Base-by-base conservation (phyloP, 1,140 invertebrate species). In the Adelges cooleyi region DNA sequence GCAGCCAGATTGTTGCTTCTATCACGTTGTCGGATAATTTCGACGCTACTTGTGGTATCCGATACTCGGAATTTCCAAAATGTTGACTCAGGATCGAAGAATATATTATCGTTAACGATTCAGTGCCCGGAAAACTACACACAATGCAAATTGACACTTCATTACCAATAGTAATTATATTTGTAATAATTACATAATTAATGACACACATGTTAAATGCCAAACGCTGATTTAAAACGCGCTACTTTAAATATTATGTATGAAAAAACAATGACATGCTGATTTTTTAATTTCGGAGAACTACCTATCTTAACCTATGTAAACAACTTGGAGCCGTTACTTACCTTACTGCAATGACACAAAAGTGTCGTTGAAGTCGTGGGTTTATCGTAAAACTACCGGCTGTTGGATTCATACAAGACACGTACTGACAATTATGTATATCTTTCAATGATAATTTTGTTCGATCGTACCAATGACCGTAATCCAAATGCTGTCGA, bases 331-430 rank as follows among this genome's bases (percentile, higher is more conserved):
- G n/a, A n/a, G n/a, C n/a, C n/a, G n/a, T n/a, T n/a, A n/a, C n/a
- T 38, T 68, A 75, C 73, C 73, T 73, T 1, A 97, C 84, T 33
- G 93, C 90, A 75, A 98, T 94, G 0, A 96, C 92, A 71, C 86
- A 86, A 74, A 98, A 98, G 74, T 97, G 93, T 65, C 94, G 79
- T 74, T 95, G 92, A 4, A 98, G 79, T 68, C 94, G 81, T 0
- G 92, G 89, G 78, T 96, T 95, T 65, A 98, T 94, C 0, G 92
- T 95, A 72, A 97, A 97, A 71, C 90, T 95, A 33, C 94, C 94
- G 56, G 93, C 92, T 0, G 93, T 96, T 0, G 94, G 95, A 77
- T 97, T 97, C 94, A 98, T 97, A 73, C 91, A 95, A 25, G 90
- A 89, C 0, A 97, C 86, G 73, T 97, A 98, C 74, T 97, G 94